Evolutionary conservation across 1,140 invertebrate genomes (phyloP).

Genomic region (Drosophila simulans): DNA sequence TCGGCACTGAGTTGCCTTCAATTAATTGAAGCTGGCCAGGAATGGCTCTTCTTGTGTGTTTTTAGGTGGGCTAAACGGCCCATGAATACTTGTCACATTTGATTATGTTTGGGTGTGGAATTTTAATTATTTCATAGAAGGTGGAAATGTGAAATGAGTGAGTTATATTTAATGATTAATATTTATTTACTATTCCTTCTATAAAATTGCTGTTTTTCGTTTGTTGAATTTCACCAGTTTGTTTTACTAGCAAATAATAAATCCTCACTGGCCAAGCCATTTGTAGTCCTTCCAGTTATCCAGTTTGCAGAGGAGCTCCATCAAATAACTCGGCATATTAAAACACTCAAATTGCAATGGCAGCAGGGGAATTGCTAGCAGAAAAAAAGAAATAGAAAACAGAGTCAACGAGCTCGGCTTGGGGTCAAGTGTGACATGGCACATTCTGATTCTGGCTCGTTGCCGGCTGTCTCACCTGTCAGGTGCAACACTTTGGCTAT

Average conservation of each 20-base stretch:
- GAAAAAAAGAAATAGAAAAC: conserved; percentile 17
- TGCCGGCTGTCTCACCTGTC: conserved; percentile 36
- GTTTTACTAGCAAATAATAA: conserved; percentile 9
- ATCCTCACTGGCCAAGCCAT: conserved; percentile 33
- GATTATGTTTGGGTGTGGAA: neutral
- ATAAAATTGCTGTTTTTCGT: neutral
- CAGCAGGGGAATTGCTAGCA: neutral
- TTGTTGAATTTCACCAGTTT: neutral
- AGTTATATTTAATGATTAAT: neutral
- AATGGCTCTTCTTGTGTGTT: neutral
- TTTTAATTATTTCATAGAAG: neutral
- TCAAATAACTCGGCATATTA: conserved; percentile 61
- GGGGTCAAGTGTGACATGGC: conserved; percentile 61
- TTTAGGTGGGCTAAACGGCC: conserved; percentile 1
- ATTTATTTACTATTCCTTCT: neutral
- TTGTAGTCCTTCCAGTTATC: conserved; percentile 32
- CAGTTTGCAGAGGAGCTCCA: conserved; percentile 27
- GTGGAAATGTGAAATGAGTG: no score
- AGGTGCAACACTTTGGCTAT: conserved; percentile 72
- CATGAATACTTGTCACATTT: conserved; percentile 25
- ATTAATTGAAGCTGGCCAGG: conserved; percentile 38
- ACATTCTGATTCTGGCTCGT: conserved; percentile 62
- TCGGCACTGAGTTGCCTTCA: conserved; percentile 40
- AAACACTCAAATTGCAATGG: conserved; percentile 37
- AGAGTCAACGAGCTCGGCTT: conserved; percentile 42